These are phyloP conservation scores for Gallinago stenura DNA, from an alignment of 2,797 vertebrate species.

Conservation along the genomic window DNA sequence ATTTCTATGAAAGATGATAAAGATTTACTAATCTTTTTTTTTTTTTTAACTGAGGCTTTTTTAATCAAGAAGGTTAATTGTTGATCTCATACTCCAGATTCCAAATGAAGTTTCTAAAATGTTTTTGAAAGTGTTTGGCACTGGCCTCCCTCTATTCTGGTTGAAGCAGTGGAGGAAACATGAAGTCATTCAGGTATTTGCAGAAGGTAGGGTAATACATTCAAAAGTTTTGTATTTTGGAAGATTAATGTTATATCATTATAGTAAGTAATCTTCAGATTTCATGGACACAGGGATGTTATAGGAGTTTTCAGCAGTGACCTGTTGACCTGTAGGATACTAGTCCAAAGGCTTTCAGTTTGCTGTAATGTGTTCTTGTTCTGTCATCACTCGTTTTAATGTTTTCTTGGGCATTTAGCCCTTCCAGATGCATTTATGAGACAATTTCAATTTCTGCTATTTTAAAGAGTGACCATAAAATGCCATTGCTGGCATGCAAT, in stretches of 20 bases:
- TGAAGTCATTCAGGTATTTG: not conserved
- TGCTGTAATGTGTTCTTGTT: not conserved
- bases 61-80: not conserved
- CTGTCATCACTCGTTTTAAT: not conserved
- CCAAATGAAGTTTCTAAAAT: not conserved
- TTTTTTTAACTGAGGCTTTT: not conserved
- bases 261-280: not conserved
- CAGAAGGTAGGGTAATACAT: not conserved
- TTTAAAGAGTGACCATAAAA: not conserved
- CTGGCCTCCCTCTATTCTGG: not conserved
- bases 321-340: not conserved
- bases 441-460: not conserved
- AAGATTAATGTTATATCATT: not conserved
- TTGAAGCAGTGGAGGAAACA: not conserved
- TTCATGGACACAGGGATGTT: not conserved
- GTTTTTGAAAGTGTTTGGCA: not conserved
- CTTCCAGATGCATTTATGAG: not conserved
- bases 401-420: not conserved
- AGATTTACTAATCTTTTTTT: not conserved
- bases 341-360: not conserved
- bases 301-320: not conserved
- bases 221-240: not conserved
- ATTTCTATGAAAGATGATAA: not conserved
- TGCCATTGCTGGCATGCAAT: not conserved
- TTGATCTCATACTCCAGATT: not conserved